Evolutionary conservation across 30 jellyfish, hydroid and myxozoan genomes (phyloP).

Genomic region (Thelohanellus kitauei): DNA sequence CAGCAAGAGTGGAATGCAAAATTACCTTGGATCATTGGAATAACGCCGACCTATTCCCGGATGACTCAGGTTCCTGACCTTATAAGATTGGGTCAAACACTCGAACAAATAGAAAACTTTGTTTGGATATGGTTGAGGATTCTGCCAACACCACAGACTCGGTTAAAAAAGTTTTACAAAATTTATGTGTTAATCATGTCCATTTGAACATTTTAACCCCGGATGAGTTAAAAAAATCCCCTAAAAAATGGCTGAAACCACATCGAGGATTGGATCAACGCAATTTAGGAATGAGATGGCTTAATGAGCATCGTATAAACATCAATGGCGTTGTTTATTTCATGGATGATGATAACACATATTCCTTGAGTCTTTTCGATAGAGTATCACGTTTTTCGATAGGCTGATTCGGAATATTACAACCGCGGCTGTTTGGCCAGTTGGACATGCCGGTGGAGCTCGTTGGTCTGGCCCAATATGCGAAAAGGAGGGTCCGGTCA

Average conservation of each 20-base stretch:
- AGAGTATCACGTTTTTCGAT: slow-evolving; percentile 13
- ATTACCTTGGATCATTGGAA: slow-evolving; percentile 66
- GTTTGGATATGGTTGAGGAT: slow-evolving; percentile 81
- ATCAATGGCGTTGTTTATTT: slow-evolving; percentile 51
- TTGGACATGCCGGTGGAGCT: slow-evolving; percentile 75
- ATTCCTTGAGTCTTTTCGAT: slow-evolving; percentile 33
- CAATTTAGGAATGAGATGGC: slow-evolving; percentile 39
- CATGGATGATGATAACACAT: slow-evolving; percentile 90
- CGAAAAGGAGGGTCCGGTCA: slow-evolving; percentile 35
- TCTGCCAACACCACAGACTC: slow-evolving; percentile 34
- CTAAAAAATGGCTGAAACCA: slow-evolving; percentile 42
- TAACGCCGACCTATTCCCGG: slow-evolving; percentile 61
- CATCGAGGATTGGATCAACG: slow-evolving; percentile 87
- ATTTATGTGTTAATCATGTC: slow-evolving; percentile 56
- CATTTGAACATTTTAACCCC: slow-evolving; percentile 54
- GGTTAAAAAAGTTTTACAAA: slow-evolving; percentile 28
- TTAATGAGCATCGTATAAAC: slow-evolving; percentile 38
- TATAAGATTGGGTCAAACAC: slow-evolving; percentile 41
- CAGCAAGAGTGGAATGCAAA: too few species aligned
- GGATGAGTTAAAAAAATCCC: slow-evolving; percentile 26
- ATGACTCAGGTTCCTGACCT: slow-evolving; percentile 71
- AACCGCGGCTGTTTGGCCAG: slow-evolving; percentile 83
- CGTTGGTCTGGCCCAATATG: slow-evolving; percentile 81
- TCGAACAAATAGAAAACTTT: slow-evolving; percentile 32
- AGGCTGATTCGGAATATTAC: neutral